Evolutionary conservation across 2,888 invertebrate species (phyloP).

Genomic region (Leptopilina drosophilae): DNA sequence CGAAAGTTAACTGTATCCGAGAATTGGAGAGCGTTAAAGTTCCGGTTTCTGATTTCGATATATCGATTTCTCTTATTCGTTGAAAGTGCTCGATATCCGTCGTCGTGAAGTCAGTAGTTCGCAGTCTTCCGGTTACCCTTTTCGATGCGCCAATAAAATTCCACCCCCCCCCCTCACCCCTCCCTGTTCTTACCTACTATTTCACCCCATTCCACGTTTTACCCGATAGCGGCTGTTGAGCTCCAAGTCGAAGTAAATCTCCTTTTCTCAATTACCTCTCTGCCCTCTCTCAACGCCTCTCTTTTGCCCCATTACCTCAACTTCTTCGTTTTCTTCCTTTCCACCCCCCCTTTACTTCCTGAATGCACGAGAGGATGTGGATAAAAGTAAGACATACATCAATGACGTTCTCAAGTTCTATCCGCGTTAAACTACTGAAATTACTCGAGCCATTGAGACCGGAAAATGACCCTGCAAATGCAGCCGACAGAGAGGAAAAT

Average conservation of each 20-base stretch:
- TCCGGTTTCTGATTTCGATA: conserved; percentile 33
- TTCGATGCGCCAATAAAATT: conserved; percentile 17
- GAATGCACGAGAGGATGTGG: conserved; percentile 26
- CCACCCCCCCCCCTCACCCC: neutral
- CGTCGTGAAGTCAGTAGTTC: conserved; percentile 11
- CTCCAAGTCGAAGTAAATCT: conserved; percentile 71
- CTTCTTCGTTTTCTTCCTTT: conserved; percentile 25
- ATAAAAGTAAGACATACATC: conserved; percentile 24
- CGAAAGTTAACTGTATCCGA: neutral
- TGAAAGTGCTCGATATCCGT: conserved; percentile 8
- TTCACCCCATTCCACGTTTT: neutral
- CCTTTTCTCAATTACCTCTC: conserved; percentile 76
- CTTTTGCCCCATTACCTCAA: conserved; percentile 54
- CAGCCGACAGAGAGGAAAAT: conserved; percentile 17
- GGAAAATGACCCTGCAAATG: conserved; percentile 22
- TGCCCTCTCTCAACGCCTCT: conserved; percentile 47
- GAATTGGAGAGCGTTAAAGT: conserved; percentile 5
- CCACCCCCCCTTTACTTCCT: conserved; percentile 6
- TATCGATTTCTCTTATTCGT: conserved; percentile 20
- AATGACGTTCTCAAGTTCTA: conserved; percentile 30
- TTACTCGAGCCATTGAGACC: conserved; percentile 9
- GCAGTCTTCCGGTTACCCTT: conserved; percentile 17
- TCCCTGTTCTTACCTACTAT: neutral
- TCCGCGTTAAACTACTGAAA: conserved; percentile 33
- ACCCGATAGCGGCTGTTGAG: conserved; percentile 42